Base-by-base conservation (phyloP, 53 echinoderm and acorn worm genomes). In the Temnopleurus reevesii region DNA sequence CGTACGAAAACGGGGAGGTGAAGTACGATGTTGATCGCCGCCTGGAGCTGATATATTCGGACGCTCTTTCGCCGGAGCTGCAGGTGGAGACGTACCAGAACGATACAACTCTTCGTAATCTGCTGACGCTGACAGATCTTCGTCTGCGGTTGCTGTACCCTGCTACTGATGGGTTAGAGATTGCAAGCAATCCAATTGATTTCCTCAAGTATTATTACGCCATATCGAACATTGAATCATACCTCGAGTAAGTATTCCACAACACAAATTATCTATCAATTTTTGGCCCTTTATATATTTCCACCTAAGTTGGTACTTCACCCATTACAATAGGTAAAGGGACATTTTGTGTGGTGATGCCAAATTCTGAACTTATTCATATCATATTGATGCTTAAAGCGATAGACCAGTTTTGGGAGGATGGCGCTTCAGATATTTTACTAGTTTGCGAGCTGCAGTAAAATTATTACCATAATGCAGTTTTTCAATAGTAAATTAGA, bases 151-250 rank as follows among this genome's bases (percentile, higher is more conserved):
- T 98, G 12, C 38, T 99, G 55, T 92, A 91, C 46, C 99, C 99
- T 6, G 93, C 99, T 0, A 99, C 99, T 0, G 92, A 99, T 59
- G 99, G 96, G 4, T 43, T 94, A 45, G 96, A 99, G 45, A 89
- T 91, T 60, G 82, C 92, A 2, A 81, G 81, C 10, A 86, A 93
- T 23, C 18, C 1, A 4, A 21, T 58, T 8, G 71, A 76, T 23
- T 84, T 98, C 24, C 79, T 89, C 33, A 76, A 92, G 76, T 99
- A 96, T 65, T 96, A 94, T 91, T 99, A 99, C 84, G 99, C 94
- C 76, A 91, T 99, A 56, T 92, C 94, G 13, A 92, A 94, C 86
- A 87, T 99, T 77, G 84, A 91, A 13, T 63, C 91, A 3, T 92
- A 81, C 77, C 63, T 96, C 41, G 90, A 81, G 99, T 99, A 93